Percentiles rank a stretch among this genome's conserved stretches.
Conservation (phyloP, 2,888 invertebrate species). For the Nomada fabriciana region DNA sequence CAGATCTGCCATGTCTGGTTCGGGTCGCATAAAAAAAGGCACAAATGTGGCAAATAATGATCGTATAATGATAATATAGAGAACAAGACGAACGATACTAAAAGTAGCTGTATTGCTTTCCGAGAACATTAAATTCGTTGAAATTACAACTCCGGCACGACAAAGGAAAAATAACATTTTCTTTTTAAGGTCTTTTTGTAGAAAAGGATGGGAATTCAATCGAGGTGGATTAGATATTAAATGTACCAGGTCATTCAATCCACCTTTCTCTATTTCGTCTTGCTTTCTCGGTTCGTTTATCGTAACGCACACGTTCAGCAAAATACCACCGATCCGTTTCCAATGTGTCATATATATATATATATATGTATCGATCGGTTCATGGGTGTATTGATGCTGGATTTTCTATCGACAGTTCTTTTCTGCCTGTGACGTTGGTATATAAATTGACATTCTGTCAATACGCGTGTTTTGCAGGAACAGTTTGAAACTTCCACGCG, state of each 20-base stretch:
- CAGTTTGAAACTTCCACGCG: background rate
- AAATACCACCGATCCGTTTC: no score
- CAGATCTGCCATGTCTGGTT: no score
- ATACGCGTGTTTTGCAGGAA: background rate
- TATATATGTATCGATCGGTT: background rate
- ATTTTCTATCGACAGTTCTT: background rate
- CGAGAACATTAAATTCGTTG: no score
- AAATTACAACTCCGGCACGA: no score
- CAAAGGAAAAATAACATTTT: no score
- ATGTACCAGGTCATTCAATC: background rate
- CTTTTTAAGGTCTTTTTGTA: background rate
- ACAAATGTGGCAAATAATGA: no score
- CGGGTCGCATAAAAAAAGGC: no score
- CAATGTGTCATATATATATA: background rate
- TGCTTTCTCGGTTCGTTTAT: constrained; percentile 1
- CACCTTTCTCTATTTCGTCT: background rate
- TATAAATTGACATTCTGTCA: constrained; percentile 4
- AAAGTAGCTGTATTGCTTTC: no score
- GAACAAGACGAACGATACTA: no score
- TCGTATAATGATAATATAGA: no score
- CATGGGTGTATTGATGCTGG: background rate
- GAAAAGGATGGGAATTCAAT: background rate
- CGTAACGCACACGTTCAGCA: background rate
- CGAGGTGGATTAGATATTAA: background rate
- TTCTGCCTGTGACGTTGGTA: constrained; percentile 8